A percentile compares a stretch with the other conserved stretches of the same genome.
phyloP scores from a whole-genome alignment of 2,888 invertebrate genomes.

The Nomada goodeniana region DNA sequence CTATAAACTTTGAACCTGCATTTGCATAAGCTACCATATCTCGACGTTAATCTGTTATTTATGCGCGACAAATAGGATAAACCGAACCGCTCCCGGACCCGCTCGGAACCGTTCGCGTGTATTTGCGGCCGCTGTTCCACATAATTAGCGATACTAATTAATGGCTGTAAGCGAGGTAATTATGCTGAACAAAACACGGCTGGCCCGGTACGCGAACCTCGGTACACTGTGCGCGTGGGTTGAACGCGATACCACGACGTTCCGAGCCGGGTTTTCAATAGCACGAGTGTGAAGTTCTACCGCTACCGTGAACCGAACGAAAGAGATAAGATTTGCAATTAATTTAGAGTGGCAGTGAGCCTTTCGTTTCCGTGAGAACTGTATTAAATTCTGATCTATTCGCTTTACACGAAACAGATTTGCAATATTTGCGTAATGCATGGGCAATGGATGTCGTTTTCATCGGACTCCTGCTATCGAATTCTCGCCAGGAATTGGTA shows the following conservation, averaged over 20 bases:
- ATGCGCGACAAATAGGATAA: constrained; percentile 70
- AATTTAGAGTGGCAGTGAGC: not conserved
- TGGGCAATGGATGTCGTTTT: not conserved
- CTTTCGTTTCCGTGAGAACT: not conserved
- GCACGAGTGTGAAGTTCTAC: constrained; percentile 35
- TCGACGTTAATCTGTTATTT: constrained; percentile 72
- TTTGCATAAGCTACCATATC: constrained; percentile 74
- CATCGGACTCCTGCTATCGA: not conserved
- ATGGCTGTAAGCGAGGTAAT: constrained; percentile 69
- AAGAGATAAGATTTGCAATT: not conserved
- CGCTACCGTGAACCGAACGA: not conserved
- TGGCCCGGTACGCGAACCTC: constrained; percentile 23
- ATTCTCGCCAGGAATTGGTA: too few species aligned
- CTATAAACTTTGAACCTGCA: constrained; percentile 76
- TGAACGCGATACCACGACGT: constrained; percentile 1
- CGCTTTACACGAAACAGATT: too few species aligned
- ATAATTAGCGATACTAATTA: constrained; percentile 79
- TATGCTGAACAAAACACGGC: constrained; percentile 60
- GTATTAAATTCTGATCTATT: too few species aligned
- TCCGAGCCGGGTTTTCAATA: constrained; percentile 16
- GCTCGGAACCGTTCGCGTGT: constrained; percentile 24
- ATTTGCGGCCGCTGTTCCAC: constrained; percentile 66
- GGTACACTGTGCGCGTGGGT: constrained; percentile 25
- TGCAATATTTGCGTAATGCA: too few species aligned
- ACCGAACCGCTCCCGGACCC: constrained; percentile 33